Evolutionary conservation across 2,797 vertebrate species (phyloP), one percentile per base, ranked within the genome.

Genomic region (Gadopsis marmoratus): DNA sequence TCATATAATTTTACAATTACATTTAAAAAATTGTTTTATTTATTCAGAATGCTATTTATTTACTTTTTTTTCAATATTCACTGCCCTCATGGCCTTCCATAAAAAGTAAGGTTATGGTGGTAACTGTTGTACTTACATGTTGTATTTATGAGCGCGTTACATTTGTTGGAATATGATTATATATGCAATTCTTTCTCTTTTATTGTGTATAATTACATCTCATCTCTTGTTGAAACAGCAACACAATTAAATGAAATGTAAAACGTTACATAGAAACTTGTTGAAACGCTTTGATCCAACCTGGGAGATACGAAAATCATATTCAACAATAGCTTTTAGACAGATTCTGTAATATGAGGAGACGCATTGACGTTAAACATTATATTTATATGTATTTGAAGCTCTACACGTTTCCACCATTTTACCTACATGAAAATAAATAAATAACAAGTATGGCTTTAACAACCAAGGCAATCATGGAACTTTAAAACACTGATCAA

Each of bases 341-440:
- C 50, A 47, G 13, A 59, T 47, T 43, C n/a, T 19, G 54, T 60
- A 60, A 53, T 43, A 29, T 10, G 14, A 65, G 37, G 26, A 29
- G 60, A 47, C 47, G 56, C 39, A 45, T 50, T 41, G 2, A 63
- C 8, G 6, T 26, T 67, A 33, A 68, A 75, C 31, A 62, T 48
- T 47, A 41, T 33, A 26, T 45, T 67, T 11, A 59, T 12, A 26
- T 58, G 2, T 51, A n/a, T 61, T 26, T 61, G 29, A 66, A 78
- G 10, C 12, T 3, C 7, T 14, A 29, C 6, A 62, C 12, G 12
- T 63, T 77, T 58, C 6, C 31, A 58, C 0, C 43, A 10, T 53
- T 68, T 69, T 41, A 58, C 31, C 39, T 29, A 16, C 10, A 21
- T 37, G 9, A 53, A 68, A 71, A 55, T 62, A 39, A 56, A 55